Evolutionary conservation across 2,113 vertebrate species (phyloP).

Genomic region (Eretmochelys imbricata): DNA sequence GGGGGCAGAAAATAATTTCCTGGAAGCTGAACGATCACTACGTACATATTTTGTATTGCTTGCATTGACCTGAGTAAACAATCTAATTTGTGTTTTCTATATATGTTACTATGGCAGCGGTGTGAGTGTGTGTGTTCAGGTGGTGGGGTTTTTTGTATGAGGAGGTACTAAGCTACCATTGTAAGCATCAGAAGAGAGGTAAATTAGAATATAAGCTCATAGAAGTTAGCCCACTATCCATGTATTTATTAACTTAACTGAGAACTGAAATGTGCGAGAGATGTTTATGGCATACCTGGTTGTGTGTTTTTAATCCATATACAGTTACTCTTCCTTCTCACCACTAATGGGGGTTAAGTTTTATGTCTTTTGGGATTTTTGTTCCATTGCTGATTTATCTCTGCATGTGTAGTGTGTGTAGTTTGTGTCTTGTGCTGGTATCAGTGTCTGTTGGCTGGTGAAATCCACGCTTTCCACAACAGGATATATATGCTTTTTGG

Average conservation of each 20-base stretch:
- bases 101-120: neutral
- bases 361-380: neutral
- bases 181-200: neutral
- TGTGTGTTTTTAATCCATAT: neutral
- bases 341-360: neutral
- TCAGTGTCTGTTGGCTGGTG: too few species aligned
- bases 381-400: neutral
- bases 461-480: neutral
- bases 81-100: neutral
- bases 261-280: neutral
- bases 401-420: neutral
- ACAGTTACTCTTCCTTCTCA: neutral
- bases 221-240: neutral
- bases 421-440: neutral
- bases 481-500: rapidly evolving
- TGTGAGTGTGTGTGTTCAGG: neutral
- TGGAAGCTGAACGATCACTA: neutral
- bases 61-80: neutral
- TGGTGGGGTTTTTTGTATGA: neutral
- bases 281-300: neutral
- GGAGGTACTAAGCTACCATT: neutral
- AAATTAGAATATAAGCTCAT: neutral
- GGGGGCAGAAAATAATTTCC: neutral
- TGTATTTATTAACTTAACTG: neutral
- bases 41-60: neutral